Base-by-base conservation (phyloP, 2,113 vertebrate genomes). In the Phocoena phocoena region DNA sequence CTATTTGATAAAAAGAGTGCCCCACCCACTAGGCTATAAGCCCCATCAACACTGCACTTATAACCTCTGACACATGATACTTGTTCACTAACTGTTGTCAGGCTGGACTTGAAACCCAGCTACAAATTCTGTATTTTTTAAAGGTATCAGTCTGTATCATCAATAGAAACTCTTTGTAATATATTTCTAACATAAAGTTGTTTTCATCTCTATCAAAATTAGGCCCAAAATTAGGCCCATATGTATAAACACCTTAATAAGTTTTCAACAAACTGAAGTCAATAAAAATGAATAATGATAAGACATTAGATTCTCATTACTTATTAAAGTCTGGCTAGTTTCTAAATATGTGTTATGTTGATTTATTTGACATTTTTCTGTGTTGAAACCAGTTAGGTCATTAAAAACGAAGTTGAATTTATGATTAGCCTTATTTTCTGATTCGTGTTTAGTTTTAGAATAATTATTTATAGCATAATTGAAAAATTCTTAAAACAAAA, bases 381-480 rank as follows among this genome's bases (percentile, higher is more conserved):
- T 73, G 2, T 77, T 96, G 60, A 93, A 88, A 93, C 38, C 58
- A 88, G 44, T 95, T 67, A 86, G 47, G 68, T 95, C 55, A 83
- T 95, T 97, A 86, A 91, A 98, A 97, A 44, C 15, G 55, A 94
- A 94, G 85, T 96, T 90, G 26, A 86, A n/a, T 88, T 67, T 93
- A 38, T 65, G 80, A 93, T 96, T 96, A 93, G 92, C 92, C 12
- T 81, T 90, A 93, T 90, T 98, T 97, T 93, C 25, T 86, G 28
- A 88, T 63, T 93, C 6, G 44, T 80, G 15, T 84, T 97, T 70
- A 94, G 67, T 90, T 93, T 41, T 26, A 55, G 77, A 90, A 87
- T 33, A 20, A 83, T 96, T 95, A 90, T 91, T 95, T 93, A 74
- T n/a, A 85, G 2, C 17, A 73, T 82, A 94, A 85, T 73, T 93